Evolutionary conservation across 2,113 vertebrate species (phyloP).

Genomic region (Pontoporia blainvillei): DNA sequence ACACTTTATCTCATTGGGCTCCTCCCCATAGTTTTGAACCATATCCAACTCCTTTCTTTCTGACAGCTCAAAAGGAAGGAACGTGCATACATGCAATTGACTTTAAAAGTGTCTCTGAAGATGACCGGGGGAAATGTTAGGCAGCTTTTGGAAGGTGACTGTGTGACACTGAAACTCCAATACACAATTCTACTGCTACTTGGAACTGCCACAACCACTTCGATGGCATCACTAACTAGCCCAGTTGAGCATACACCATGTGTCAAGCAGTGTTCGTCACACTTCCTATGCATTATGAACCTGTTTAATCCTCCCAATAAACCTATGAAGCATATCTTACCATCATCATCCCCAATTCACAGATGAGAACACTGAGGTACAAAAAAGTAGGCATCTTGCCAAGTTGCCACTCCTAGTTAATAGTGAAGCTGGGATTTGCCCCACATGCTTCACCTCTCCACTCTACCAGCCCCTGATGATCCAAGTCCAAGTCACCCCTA

Average conservation of each 20-base stretch:
- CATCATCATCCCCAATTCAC: not conserved
- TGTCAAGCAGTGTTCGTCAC: not conserved
- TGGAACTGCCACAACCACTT: not conserved
- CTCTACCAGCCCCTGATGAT: not conserved
- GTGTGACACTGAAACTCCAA: fast-evolving
- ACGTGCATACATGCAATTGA: not conserved
- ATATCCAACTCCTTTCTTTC: slow-evolving; percentile 16
- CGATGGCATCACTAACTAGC: fast-evolving
- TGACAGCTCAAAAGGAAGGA: slow-evolving; percentile 34
- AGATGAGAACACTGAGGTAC: not conserved
- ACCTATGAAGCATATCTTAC: not conserved
- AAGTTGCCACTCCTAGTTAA: not conserved
- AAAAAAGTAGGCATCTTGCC: not conserved
- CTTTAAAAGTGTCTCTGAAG: not conserved
- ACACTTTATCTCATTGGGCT: not conserved
- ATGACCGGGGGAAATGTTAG: not conserved
- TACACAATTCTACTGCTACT: not conserved
- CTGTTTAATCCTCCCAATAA: not conserved
- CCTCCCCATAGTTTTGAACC: not conserved
- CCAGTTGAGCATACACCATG: fast-evolving
- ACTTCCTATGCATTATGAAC: not conserved
- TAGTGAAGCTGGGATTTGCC: not conserved
- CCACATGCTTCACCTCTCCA: fast-evolving
- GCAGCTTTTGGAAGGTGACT: not conserved
- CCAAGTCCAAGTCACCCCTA: not conserved